A percentile compares a stretch with the other conserved stretches of the same genome.
These are phyloP conservation scores for Drosophila sordidula DNA, from an alignment of 2,888 invertebrate genomes.

Conservation along the genomic window DNA sequence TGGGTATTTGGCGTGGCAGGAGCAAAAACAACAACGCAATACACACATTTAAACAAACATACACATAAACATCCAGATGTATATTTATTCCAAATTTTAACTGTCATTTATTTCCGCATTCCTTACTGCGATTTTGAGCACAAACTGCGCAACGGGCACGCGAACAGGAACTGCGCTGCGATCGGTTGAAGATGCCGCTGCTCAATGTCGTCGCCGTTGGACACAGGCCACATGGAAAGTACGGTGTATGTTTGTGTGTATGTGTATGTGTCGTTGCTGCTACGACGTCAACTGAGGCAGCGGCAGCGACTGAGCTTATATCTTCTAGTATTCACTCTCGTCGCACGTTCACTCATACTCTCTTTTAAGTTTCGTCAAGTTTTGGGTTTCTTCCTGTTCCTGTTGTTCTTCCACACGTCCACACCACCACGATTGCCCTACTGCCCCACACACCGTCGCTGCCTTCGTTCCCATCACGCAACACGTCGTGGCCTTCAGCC, in stretches of 20 bases:
- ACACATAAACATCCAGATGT: neutral
- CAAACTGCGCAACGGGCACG: conserved; percentile 21
- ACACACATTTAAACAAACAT: neutral
- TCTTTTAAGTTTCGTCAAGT: conserved; percentile 69
- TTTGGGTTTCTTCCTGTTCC: conserved; percentile 73
- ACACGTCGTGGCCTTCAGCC: conserved; percentile 50
- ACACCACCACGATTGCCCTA: conserved; percentile 59
- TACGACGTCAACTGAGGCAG: conserved; percentile 30
- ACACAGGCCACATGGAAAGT: conserved; percentile 79
- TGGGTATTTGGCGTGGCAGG: conserved; percentile 38
- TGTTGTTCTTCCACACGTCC: conserved; percentile 61
- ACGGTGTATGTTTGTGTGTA: conserved; percentile 44
- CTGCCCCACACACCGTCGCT: conserved; percentile 70
- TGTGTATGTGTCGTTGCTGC: conserved; percentile 35
- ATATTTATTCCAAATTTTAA: conserved; percentile 28
- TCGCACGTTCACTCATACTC: conserved; percentile 17
- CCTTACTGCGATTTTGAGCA: conserved; percentile 16
- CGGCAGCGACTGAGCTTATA: conserved; percentile 51
- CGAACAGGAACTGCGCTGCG: conserved; percentile 59
- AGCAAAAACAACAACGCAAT: conserved; percentile 41
- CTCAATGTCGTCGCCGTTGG: conserved; percentile 78
- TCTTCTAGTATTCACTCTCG: conserved; percentile 54
- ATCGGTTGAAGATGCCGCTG: conserved; percentile 82
- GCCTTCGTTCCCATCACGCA: conserved; percentile 16
- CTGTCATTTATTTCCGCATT: conserved; percentile 27